Conservation (phyloP, 2,888 invertebrate genomes). For the Cantharis flavilabris region DNA sequence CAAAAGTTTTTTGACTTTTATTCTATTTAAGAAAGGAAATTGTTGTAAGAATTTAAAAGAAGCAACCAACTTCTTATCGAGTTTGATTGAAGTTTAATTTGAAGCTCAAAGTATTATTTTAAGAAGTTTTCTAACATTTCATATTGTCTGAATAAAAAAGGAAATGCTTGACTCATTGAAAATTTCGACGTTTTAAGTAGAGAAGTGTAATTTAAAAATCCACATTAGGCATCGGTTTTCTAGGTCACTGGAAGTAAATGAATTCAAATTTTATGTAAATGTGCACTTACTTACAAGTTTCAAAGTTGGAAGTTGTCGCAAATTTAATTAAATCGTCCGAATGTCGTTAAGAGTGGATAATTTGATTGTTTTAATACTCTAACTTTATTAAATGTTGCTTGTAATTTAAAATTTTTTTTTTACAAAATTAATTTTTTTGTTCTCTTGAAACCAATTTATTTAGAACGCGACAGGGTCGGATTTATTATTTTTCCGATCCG, state of each 20-base stretch:
- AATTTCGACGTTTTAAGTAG: neutral
- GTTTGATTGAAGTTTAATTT: conserved; percentile 33
- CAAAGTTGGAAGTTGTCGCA: conserved; percentile 38
- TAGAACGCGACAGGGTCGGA: neutral
- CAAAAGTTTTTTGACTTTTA: conserved; percentile 9
- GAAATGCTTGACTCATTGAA: neutral
- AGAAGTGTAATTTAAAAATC: conserved; percentile 15
- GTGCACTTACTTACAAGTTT: conserved; percentile 37
- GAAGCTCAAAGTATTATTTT: conserved; percentile 27
- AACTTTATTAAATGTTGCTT: conserved; percentile 28
- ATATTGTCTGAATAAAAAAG: conserved; percentile 10
- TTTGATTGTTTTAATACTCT: conserved; percentile 40
- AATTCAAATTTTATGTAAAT: conserved; percentile 40
- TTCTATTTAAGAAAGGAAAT: conserved; percentile 16
- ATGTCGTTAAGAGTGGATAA: conserved; percentile 40
- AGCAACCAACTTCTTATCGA: conserved; percentile 32
- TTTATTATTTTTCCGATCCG: neutral
- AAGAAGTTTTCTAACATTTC: conserved; percentile 12
- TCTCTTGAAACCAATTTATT: neutral
- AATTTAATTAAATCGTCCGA: conserved; percentile 42
- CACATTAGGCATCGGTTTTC: conserved; percentile 21
- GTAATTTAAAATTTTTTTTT: conserved; percentile 16
- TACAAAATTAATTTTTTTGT: neutral
- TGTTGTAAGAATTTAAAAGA: conserved; percentile 24
- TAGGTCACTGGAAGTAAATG: conserved; percentile 28